Conservation (phyloP, 2,797 vertebrate species). For the Crax fasciolata region DNA sequence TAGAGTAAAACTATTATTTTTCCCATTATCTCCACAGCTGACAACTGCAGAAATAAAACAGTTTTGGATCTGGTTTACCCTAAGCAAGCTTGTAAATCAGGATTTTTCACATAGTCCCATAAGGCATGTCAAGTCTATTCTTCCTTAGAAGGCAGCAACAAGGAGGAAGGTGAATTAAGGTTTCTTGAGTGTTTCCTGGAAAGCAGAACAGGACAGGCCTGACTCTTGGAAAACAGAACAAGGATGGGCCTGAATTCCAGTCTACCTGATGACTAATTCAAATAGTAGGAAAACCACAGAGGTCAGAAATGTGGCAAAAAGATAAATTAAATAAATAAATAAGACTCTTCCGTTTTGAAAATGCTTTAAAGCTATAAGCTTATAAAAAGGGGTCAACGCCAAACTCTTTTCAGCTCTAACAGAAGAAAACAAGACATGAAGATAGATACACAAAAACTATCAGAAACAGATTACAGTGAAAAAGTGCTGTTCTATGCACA, state of each 20-base stretch:
- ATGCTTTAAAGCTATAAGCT: not conserved
- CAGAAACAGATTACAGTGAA: not conserved
- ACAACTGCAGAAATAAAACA: not conserved
- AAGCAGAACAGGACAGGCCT: conserved; percentile 21
- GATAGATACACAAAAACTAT: not conserved
- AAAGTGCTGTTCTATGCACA: not conserved
- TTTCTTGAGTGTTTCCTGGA: conserved; percentile 9
- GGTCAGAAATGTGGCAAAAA: not conserved
- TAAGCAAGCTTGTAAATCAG: not conserved
- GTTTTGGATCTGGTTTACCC: not conserved
- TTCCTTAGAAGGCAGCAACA: not conserved
- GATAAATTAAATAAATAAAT: not conserved
- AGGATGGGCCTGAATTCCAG: not conserved
- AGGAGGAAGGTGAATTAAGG: not conserved
- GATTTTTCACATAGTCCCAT: not conserved
- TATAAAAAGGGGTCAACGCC: not conserved
- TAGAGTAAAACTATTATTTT: not conserved
- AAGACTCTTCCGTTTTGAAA: not conserved
- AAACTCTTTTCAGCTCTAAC: not conserved
- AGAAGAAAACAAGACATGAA: not conserved
- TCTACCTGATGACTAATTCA: conserved; percentile 55
- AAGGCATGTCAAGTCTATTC: not conserved
- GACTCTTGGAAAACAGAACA: not conserved
- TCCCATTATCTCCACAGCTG: not conserved
- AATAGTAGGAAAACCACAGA: conserved; percentile 32